phyloP scores from a whole-genome alignment of 2,797 vertebrate genomes.

The Danio kyathit region DNA sequence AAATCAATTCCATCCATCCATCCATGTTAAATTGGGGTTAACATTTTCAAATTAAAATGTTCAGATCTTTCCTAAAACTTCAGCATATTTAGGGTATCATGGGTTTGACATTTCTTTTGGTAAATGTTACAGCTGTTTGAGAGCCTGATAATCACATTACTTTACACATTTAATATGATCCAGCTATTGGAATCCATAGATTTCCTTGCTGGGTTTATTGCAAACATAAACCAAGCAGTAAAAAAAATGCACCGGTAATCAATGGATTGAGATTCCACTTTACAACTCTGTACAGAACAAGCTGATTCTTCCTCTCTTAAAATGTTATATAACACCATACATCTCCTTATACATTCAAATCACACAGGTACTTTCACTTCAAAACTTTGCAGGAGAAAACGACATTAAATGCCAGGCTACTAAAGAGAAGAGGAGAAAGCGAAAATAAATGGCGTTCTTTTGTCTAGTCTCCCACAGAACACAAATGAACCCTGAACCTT shows the following conservation, averaged over 20 bases:
- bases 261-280: neutral
- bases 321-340: conserved; percentile 14
- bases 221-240: neutral
- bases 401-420: conserved; percentile 38
- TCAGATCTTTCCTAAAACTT: no score
- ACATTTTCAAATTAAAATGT: no score
- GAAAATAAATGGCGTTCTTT: conserved; percentile 49
- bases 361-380: conserved; percentile 26
- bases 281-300: neutral
- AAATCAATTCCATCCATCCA: no score
- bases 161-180: no score
- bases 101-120: no score
- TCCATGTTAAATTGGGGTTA: no score
- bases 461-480: conserved; percentile 48
- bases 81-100: no score
- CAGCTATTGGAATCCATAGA: neutral
- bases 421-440: conserved; percentile 19
- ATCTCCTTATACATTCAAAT: conserved; percentile 35
- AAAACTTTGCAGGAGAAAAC: conserved; percentile 29
- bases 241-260: neutral
- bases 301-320: neutral
- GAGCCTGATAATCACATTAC: no score
- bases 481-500: conserved; percentile 50
- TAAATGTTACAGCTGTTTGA: no score
- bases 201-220: neutral